Evolutionary conservation across 2,888 invertebrate species (phyloP).

Genomic region (Troides helena): DNA sequence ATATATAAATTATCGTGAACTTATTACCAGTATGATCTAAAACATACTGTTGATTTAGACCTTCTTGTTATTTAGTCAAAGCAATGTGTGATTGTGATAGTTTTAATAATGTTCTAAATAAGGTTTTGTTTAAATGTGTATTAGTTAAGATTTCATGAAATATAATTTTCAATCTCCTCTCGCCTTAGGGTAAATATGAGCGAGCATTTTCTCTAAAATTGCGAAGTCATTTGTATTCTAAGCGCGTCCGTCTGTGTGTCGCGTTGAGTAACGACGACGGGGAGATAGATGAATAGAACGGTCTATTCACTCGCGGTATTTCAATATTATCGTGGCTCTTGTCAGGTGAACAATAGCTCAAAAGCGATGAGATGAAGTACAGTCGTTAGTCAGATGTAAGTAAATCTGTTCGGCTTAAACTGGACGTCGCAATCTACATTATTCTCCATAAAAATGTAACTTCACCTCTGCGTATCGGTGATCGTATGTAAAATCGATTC

Average conservation of each 20-base stretch:
- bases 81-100: too few relatives aligned
- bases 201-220: slow-evolving; percentile 25
- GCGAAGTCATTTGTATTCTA: slow-evolving; percentile 26
- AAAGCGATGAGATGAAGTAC: slow-evolving; percentile 61
- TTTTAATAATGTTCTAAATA: too few relatives aligned
- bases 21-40: too few relatives aligned
- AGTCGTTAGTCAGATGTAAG: slow-evolving; percentile 56
- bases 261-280: slow-evolving; percentile 44
- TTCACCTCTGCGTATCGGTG: background rate
- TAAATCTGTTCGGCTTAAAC: slow-evolving; percentile 30
- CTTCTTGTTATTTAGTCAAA: too few relatives aligned
- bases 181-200: slow-evolving; percentile 10
- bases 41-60: too few relatives aligned
- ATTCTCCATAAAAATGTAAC: slow-evolving; percentile 4
- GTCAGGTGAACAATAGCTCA: slow-evolving; percentile 66
- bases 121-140: too few relatives aligned
- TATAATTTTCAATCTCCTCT: slow-evolving; percentile 3
- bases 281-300: slow-evolving; percentile 57
- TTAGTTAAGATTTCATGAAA: background rate
- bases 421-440: slow-evolving; percentile 1
- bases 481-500: background rate
- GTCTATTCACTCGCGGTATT: slow-evolving; percentile 63
- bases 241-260: slow-evolving; percentile 40
- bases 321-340: slow-evolving; percentile 72
- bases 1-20: too few relatives aligned